These are phyloP conservation scores for Gila robusta DNA, from an alignment of 2,797 vertebrate species.

Conservation along the genomic window DNA sequence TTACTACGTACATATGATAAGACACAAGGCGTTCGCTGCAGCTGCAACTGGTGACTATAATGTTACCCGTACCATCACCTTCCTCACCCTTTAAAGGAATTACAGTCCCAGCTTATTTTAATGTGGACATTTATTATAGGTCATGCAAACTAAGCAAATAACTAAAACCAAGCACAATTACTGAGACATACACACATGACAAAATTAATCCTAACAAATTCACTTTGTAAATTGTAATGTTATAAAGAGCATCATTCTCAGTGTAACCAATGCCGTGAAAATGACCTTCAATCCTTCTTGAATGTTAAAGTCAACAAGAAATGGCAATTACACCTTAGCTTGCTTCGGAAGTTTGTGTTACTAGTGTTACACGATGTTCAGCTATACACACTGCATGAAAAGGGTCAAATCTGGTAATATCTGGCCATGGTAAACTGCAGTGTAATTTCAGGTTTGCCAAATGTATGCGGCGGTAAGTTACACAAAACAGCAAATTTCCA, in stretches of 20 bases:
- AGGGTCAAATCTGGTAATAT: too few species aligned
- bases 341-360: too few species aligned
- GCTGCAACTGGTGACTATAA: neutral
- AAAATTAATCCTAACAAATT: neutral
- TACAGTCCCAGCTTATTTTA: neutral
- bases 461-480: too few species aligned
- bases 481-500: too few species aligned
- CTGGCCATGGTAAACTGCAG: too few species aligned
- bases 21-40: neutral
- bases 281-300: neutral
- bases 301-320: neutral
- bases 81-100: slow-evolving; percentile 1
- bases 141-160: slow-evolving; percentile 21
- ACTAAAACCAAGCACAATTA: neutral
- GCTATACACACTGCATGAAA: neutral
- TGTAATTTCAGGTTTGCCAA: too few species aligned
- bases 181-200: neutral
- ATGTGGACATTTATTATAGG: neutral
- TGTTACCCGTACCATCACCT: neutral
- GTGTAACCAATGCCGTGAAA: neutral
- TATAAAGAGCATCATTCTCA: neutral
- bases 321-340: neutral
- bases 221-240: neutral
- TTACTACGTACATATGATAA: slow-evolving; percentile 36
- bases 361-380: neutral